Conservation (phyloP, 1,140 invertebrate genomes). For the Kradibia gibbosae region DNA sequence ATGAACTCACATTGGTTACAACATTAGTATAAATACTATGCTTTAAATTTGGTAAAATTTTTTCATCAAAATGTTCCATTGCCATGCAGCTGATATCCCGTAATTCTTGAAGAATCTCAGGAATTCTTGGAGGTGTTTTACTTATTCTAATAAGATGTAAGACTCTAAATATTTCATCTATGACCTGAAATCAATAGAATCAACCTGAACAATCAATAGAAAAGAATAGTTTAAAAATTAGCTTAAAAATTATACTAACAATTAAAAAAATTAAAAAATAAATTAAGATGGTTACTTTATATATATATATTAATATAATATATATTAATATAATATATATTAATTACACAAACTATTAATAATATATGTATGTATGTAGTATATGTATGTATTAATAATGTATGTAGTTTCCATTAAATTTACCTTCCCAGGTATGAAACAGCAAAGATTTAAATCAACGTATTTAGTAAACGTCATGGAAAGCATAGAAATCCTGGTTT, state of each 20-base stretch:
- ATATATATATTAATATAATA: neutral
- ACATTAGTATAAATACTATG: conserved; percentile 66
- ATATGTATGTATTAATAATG: neutral
- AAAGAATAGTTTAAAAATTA: too few species aligned
- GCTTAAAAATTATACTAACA: too few species aligned
- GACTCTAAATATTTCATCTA: conserved; percentile 89
- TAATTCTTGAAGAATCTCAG: conserved; percentile 90
- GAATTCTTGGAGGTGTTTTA: conserved; percentile 81
- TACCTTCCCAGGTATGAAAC: conserved; percentile 94
- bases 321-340: neutral
- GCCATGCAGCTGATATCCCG: conserved; percentile 96
- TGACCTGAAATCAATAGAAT: conserved; percentile 76
- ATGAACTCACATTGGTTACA: conserved; percentile 62
- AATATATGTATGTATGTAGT: conserved; percentile 25
- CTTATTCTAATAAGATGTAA: conserved; percentile 79
- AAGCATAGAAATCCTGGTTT: conserved; percentile 91
- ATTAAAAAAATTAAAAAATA: neutral
- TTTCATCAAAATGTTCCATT: conserved; percentile 96
- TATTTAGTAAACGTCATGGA: conserved; percentile 94
- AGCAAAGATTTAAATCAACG: conserved; percentile 86
- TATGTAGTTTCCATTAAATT: conserved; percentile 48
- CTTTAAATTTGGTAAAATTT: conserved; percentile 80
- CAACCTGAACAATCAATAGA: too few species aligned
- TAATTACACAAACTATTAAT: conserved; percentile 7
- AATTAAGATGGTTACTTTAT: neutral